phyloP scores from a whole-genome alignment of 2,888 invertebrate genomes.

The Chloroclysta siterata region DNA sequence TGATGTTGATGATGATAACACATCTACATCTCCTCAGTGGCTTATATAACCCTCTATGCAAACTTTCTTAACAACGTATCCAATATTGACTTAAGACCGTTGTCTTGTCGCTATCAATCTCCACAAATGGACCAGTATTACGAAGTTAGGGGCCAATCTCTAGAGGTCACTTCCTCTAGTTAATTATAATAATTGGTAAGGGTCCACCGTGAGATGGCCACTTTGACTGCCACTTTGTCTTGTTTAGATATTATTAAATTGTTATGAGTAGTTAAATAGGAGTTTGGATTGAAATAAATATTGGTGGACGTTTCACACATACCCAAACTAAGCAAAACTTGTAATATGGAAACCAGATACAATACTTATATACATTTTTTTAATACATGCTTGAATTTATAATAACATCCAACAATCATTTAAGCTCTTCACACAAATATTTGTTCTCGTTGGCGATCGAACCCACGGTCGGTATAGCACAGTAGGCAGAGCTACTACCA shows the following conservation, averaged over 20 bases:
- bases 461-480: too few species aligned
- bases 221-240: conserved; percentile 43
- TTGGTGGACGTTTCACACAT: too few species aligned
- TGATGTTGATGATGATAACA: neutral
- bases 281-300: too few species aligned
- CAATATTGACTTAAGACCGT: conserved; percentile 72
- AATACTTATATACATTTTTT: too few species aligned
- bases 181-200: conserved; percentile 81
- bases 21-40: neutral
- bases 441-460: too few species aligned
- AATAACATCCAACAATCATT: too few species aligned
- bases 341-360: too few species aligned
- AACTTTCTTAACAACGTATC: conserved; percentile 62
- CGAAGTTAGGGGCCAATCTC: conserved; percentile 71
- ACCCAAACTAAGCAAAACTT: too few species aligned
- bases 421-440: too few species aligned
- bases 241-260: conserved; percentile 40
- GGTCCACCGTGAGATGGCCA: conserved; percentile 43
- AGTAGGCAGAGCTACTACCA: too few species aligned
- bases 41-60: conserved; percentile 47
- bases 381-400: too few species aligned
- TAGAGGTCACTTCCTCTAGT: conserved; percentile 82
- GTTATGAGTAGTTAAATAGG: conserved; percentile 8
- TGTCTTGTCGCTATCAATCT: conserved; percentile 81
- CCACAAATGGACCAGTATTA: conserved; percentile 73